Base-by-base conservation (phyloP, 2,113 vertebrate species). In the Melanotaenia duboulayi region DNA sequence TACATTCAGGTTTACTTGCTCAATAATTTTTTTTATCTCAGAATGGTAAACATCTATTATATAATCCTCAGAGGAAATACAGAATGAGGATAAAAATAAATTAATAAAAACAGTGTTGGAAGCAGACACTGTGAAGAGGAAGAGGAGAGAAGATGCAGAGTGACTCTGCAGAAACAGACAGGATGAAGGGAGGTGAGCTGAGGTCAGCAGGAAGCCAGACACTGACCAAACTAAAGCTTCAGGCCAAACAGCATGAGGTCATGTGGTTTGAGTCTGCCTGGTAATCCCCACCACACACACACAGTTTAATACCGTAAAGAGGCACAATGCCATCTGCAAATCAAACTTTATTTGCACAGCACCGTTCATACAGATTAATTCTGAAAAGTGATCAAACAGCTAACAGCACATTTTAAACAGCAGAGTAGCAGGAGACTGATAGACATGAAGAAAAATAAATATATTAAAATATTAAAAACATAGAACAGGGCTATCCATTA, bases 201-300 rank as follows among this genome's bases (percentile, higher is more conserved):
- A 69, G 78, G 70, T 81, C 75, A 75, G 80, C 72, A 80, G 70
- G 69, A 78, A 69, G 76, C 76, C 83, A 84, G 87, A 76, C 62
- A 1, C 11, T 58, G 60, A 20, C 66, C 69, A 73, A 70, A 84
- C 64, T 23, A 65, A 67, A 66, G 80, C 82, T 44, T 62, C 48
- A 24, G 80, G 71, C 77, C 68, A 40, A 65, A 63, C 48, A 40
- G 56, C 25, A 60, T 80, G 76, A 86, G 76, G 71, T 86, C 78
- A 84, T 75, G 39, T 69, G 37, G 60, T 44, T 65, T 17, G 51
- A 50, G 62, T 12, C 44, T 10, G 44, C 7, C 3, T 56, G 58
- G 54, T 65, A 74, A 87, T 65, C 76, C 54, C 37, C 40, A 13
- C 5, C 57, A 42, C 40, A 42, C 14, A 67, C n/a, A 54, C 56